phyloP scores from a whole-genome alignment of 2,797 vertebrate species.

The Hyperoplus lanceolatus region DNA sequence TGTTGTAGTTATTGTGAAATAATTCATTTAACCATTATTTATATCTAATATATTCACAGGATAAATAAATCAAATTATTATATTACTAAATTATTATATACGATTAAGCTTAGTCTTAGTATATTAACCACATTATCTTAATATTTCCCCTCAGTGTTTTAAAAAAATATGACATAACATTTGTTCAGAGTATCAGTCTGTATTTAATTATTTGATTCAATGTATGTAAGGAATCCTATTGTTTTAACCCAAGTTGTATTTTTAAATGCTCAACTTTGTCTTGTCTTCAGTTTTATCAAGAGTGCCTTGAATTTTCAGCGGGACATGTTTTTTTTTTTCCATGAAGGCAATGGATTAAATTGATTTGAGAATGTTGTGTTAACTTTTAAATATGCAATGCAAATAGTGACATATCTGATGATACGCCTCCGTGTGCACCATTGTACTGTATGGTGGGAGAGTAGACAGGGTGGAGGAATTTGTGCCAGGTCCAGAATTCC shows the following conservation, averaged over 20 bases:
- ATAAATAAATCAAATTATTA: neutral
- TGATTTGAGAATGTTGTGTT: conserved; percentile 42
- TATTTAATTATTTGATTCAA: conserved; percentile 14
- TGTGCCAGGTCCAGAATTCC: conserved; percentile 14
- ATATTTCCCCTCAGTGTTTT: conserved; percentile 40
- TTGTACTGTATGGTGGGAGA: neutral
- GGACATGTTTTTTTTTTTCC: conserved; percentile 32
- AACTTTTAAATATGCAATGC: conserved; percentile 67
- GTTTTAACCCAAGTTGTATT: conserved; percentile 42
- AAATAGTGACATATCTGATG: conserved; percentile 55
- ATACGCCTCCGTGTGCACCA: conserved; percentile 29
- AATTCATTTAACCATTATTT: conserved; percentile 12
- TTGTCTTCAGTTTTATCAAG: conserved; percentile 77
- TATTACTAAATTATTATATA: conserved; percentile 8
- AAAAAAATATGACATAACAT: conserved; percentile 3
- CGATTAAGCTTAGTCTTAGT: conserved; percentile 10
- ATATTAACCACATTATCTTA: conserved; percentile 39
- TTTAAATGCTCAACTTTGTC: conserved; percentile 43
- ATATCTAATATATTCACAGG: conserved; percentile 15
- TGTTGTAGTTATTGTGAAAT: conserved; percentile 34
- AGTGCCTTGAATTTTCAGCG: conserved; percentile 84
- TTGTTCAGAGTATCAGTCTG: conserved; percentile 12
- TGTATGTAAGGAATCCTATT: conserved; percentile 12
- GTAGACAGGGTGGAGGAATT: neutral
- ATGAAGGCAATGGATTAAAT: conserved; percentile 23